Conservation (phyloP, 2,888 invertebrate genomes). For the Osedax fenrisi region DNA sequence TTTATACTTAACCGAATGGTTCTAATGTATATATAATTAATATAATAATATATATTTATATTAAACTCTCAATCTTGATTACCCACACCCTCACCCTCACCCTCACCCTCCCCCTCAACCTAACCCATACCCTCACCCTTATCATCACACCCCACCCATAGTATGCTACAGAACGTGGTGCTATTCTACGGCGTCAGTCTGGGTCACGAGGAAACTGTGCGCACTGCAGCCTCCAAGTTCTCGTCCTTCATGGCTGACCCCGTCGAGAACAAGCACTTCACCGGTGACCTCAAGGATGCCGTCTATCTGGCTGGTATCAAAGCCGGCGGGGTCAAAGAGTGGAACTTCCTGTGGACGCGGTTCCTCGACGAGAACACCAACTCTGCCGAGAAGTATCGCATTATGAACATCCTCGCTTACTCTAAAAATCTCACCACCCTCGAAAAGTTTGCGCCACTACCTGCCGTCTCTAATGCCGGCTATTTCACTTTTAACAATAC, state of each 20-base stretch:
- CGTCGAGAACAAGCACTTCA: neutral
- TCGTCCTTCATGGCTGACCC: neutral
- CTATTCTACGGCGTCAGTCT: neutral
- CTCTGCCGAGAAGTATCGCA: slow-evolving; percentile 43
- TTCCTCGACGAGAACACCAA: slow-evolving; percentile 39
- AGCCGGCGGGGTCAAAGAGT: slow-evolving; percentile 45
- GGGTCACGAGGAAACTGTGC: neutral
- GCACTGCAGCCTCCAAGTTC: neutral
- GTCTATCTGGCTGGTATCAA: slow-evolving; percentile 57
- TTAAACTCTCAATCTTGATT: neutral
- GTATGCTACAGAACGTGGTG: neutral
- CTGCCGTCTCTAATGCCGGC: neutral
- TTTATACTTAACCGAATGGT: too few species aligned
- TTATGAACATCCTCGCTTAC: slow-evolving; percentile 43
- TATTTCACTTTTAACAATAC: too few species aligned
- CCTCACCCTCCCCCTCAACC: neutral
- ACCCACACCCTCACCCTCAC: neutral
- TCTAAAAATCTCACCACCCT: slow-evolving; percentile 43
- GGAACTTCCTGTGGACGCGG: slow-evolving; percentile 45
- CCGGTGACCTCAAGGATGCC: slow-evolving; percentile 64
- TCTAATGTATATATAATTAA: too few species aligned
- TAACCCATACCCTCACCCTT: neutral
- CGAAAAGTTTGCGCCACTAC: slow-evolving; percentile 39
- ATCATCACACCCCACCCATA: neutral
- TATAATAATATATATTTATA: too few species aligned